A percentile compares a stretch with the other conserved stretches of the same genome.
phyloP scores from a whole-genome alignment of 2,888 invertebrate species.

The Heliconius ismenius region DNA sequence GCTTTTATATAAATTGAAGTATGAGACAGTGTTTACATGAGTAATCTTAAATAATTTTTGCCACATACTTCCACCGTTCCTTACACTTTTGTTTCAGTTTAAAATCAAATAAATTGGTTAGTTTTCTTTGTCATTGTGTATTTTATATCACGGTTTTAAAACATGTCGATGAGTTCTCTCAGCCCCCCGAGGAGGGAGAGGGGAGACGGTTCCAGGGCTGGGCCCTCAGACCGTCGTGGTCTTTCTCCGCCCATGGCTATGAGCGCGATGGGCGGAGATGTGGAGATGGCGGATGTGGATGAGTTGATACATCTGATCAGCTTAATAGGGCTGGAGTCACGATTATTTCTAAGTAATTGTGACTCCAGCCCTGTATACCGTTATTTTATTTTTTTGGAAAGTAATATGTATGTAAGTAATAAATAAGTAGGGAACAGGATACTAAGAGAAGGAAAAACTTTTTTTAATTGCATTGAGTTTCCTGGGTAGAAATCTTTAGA shows the following conservation, averaged over 20 bases:
- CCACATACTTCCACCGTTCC: not conserved
- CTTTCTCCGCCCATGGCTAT: too few species aligned
- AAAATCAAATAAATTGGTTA: not conserved
- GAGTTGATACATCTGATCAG: too few species aligned
- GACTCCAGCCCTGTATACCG: too few species aligned
- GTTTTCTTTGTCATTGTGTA: not conserved
- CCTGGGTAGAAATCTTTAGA: not conserved
- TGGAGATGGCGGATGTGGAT: too few species aligned
- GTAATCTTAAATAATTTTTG: constrained; percentile 26
- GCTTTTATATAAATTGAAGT: constrained; percentile 26
- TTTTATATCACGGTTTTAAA: not conserved
- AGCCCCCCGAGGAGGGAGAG: too few species aligned
- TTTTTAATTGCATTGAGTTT: not conserved
- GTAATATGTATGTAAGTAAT: too few species aligned
- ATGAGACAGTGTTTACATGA: constrained; percentile 26
- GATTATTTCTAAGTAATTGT: too few species aligned
- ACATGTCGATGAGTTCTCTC: too few species aligned
- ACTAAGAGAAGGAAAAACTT: not conserved
- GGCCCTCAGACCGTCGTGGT: too few species aligned
- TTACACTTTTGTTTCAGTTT: not conserved
- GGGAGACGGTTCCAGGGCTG: too few species aligned
- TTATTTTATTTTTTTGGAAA: not conserved
- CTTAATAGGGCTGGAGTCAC: too few species aligned
- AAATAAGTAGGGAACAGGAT: not conserved
- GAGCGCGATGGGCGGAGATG: too few species aligned